Evolutionary conservation across 2,113 vertebrate genomes (phyloP).

Genomic region (Erythrolamprus reginae): DNA sequence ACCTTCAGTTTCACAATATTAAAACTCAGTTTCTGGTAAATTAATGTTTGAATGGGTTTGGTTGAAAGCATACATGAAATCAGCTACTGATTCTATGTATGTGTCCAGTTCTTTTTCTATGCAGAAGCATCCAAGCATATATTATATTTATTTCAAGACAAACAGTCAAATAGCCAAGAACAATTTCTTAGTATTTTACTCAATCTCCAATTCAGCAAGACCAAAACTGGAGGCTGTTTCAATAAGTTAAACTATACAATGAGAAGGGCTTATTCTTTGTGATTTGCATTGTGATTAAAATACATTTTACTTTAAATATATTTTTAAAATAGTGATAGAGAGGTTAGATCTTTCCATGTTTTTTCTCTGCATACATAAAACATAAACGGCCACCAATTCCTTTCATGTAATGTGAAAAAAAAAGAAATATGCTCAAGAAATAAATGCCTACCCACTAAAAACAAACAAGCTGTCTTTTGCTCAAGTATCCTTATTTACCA

Average conservation of each 20-base stretch:
- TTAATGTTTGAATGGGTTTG: background rate
- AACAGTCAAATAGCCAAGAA: background rate
- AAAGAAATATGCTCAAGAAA: background rate
- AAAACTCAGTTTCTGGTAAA: background rate
- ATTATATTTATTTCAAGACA: background rate
- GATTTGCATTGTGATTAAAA: background rate
- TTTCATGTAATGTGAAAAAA: background rate
- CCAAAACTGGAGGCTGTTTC: background rate
- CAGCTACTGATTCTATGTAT: background rate
- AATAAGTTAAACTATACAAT: slow-evolving; percentile 1
- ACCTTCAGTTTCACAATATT: background rate
- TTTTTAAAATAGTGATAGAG: slow-evolving; percentile 19
- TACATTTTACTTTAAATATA: background rate
- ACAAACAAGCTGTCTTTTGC: background rate
- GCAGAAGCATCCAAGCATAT: background rate
- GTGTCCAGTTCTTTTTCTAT: background rate
- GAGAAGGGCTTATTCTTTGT: background rate
- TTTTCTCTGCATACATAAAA: background rate
- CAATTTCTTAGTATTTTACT: background rate
- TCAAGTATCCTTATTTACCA: background rate
- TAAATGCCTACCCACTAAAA: background rate
- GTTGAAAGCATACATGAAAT: background rate
- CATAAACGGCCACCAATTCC: background rate
- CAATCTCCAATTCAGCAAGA: background rate
- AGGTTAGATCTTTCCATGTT: background rate